phyloP scores from a whole-genome alignment of 2,113 vertebrate species.

The Takifugu bimaculatus region DNA sequence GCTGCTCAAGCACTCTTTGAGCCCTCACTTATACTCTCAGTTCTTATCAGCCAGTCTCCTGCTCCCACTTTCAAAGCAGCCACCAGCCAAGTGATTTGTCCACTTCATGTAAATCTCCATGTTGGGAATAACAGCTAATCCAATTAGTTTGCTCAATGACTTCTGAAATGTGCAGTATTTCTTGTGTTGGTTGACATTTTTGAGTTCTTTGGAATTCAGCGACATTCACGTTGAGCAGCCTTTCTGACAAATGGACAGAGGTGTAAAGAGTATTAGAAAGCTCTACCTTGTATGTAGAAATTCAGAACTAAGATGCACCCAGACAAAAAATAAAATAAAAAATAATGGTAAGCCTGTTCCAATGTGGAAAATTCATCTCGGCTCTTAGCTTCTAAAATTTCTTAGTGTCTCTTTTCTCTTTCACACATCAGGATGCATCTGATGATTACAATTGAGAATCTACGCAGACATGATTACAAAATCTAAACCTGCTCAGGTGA shows the following conservation, averaged over 20 bases:
- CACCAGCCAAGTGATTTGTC: constrained; percentile 50
- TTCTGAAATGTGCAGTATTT: constrained; percentile 9
- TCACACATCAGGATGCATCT: no score
- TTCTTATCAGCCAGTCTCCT: constrained; percentile 52
- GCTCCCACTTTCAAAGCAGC: constrained; percentile 44
- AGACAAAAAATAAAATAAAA: no score
- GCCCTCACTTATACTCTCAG: constrained; percentile 56
- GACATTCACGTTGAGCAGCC: constrained; percentile 3
- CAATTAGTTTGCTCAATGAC: constrained; percentile 45
- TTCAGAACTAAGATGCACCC: no score
- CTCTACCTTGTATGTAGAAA: no score
- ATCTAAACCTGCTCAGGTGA: background rate
- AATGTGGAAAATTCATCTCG: no score
- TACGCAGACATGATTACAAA: no score
- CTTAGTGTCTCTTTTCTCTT: no score
- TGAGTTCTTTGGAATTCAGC: constrained; percentile 1
- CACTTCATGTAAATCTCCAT: constrained; percentile 51
- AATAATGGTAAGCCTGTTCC: no score
- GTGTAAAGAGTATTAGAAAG: no score
- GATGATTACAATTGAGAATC: no score
- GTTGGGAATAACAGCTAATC: constrained; percentile 50
- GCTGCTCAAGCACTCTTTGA: constrained; percentile 62
- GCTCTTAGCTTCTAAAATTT: no score
- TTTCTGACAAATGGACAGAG: constrained; percentile 12
- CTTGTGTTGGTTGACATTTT: constrained; percentile 7